Base-by-base conservation (phyloP, 2,797 vertebrate species). In the Microctenopoma stevenorrisi region DNA sequence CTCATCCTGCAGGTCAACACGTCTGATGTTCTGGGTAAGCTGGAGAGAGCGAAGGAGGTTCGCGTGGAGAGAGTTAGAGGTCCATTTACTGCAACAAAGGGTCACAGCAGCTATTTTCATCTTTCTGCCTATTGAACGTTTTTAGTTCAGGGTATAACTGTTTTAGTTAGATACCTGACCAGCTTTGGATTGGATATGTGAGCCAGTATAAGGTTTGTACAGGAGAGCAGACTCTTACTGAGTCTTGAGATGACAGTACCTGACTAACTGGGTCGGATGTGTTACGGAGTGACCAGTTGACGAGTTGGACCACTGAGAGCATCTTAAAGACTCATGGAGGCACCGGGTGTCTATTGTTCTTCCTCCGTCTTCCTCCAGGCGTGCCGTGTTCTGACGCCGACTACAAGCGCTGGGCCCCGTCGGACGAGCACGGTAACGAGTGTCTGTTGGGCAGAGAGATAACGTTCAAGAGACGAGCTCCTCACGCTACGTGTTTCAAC, bases 361-460 rank as follows among this genome's bases (percentile, higher is more conserved):
- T 15, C 9, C 18, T 5, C 47, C 28, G 2, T 49, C 15, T n/a
- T 25, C 12, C 37, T 35, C 3, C 79, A 99, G 98, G 98, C 3
- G 97, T 98, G 9, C 96, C 97, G 0, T 99, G 98, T 88, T 94
- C 94, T 0, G 96, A 99, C 53, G 96, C 95, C 0, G 98, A 99
- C 93, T 99, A 99, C 91, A 99, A 99, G 78, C 94, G 91, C 58
- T 99, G 98, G 98, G 98, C 97, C 0, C 98, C 98, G 0, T 99
- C 98, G 0, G 98, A 99, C 0, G 98, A 99, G 77, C 93, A 95
- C 0, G 97, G 98, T 0, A 98, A 96, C 0, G 96, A 96, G 22
- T 99, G 98, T 77, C 90, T 99, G 62, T 75, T 99, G 72, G 98
- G 98, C 18, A 93, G 97, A 16, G 96, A 97, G 91, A 93, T 96